Conservation (phyloP, 2,888 invertebrate genomes). For the Anagyrus pseudococci region DNA sequence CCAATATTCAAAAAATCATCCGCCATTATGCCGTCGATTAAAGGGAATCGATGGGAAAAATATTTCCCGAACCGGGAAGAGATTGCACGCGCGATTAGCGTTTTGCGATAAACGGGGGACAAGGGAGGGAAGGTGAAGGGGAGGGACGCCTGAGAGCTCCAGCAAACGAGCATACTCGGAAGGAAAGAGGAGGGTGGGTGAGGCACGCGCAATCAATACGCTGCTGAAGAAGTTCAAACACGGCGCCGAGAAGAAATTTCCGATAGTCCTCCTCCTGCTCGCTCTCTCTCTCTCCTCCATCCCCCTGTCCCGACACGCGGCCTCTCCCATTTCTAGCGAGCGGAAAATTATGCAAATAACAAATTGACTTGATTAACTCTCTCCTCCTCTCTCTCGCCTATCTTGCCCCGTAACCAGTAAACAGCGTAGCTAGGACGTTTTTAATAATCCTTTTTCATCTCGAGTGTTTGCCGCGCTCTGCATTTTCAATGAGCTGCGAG, state of each 20-base stretch:
- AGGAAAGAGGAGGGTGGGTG: background rate
- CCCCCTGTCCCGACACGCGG: too few species aligned
- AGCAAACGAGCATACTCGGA: too few species aligned
- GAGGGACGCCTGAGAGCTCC: too few species aligned
- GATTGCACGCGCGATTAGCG: conserved; percentile 22
- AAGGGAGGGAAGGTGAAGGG: too few species aligned
- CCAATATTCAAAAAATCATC: too few species aligned
- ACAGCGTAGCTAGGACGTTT: background rate
- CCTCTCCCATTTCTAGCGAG: conserved; percentile 8
- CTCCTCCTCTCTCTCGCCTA: background rate
- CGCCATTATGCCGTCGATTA: too few species aligned
- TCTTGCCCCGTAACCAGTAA: background rate
- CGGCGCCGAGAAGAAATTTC: conserved; percentile 4
- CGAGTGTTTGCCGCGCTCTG: background rate
- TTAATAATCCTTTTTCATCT: background rate
- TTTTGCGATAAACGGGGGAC: too few species aligned
- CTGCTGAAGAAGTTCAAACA: conserved; percentile 28
- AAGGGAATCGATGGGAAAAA: background rate
- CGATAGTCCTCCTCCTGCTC: too few species aligned
- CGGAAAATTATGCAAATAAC: conserved; percentile 26
- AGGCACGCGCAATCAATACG: conserved; percentile 18
- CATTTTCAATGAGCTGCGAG: background rate
- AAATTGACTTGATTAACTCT: conserved; percentile 15
- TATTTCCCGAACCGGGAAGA: background rate
- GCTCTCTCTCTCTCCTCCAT: too few species aligned